Conservation (phyloP, 2,113 vertebrate genomes). For the Salminus brasiliensis region DNA sequence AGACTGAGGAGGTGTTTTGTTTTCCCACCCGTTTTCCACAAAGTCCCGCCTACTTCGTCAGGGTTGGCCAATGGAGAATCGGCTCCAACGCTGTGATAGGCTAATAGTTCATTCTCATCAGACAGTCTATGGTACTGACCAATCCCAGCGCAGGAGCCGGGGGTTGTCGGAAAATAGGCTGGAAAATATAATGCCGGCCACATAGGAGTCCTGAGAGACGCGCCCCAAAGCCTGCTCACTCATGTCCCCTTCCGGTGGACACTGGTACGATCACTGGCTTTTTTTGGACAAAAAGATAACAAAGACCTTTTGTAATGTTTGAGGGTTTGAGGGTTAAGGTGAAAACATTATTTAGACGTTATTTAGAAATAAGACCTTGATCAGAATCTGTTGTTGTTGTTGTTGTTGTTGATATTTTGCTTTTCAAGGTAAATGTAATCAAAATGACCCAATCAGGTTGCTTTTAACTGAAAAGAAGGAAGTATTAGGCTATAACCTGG, state of each 20-base stretch:
- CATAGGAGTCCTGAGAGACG: background rate
- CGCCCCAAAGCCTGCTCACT: background rate
- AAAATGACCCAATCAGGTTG: too few species aligned
- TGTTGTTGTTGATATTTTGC: too few species aligned
- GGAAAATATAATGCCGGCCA: background rate
- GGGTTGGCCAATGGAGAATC: background rate
- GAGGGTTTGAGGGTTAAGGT: too few species aligned
- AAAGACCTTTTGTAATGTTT: background rate
- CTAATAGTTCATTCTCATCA: background rate
- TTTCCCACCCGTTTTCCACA: background rate
- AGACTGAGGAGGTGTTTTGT: background rate
- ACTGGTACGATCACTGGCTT: background rate
- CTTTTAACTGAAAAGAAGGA: too few species aligned
- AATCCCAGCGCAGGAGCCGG: background rate
- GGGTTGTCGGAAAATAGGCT: background rate
- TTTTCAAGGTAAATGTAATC: too few species aligned
- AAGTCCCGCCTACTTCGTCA: background rate
- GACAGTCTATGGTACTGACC: background rate
- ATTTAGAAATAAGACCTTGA: too few species aligned
- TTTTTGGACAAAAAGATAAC: background rate
- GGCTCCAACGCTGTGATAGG: background rate
- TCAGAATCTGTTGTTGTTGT: too few species aligned
- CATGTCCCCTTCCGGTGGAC: constrained; percentile 41
- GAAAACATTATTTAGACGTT: too few species aligned
- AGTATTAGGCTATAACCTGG: too few species aligned